Evolutionary conservation across 2,113 vertebrate species (phyloP).

Genomic region (Kryptolebias marmoratus): DNA sequence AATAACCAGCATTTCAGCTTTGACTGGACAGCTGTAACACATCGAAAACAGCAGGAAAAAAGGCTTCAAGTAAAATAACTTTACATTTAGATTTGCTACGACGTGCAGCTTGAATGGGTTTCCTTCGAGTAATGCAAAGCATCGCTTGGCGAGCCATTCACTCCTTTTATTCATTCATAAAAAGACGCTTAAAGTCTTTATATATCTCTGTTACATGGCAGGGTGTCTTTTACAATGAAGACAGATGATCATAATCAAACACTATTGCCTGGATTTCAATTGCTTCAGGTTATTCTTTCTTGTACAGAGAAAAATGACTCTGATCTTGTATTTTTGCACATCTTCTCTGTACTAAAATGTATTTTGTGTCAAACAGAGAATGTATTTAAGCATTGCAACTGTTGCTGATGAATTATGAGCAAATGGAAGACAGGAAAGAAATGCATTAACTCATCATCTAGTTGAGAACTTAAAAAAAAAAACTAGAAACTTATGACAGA

Average conservation of each 20-base stretch:
- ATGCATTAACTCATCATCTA: not conserved
- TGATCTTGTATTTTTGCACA: not conserved
- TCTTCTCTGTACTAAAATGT: not conserved
- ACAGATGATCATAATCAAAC: slow-evolving; percentile 11
- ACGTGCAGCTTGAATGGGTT: slow-evolving; percentile 5
- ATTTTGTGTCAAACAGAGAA: slow-evolving; percentile 1
- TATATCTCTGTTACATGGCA: slow-evolving; percentile 11
- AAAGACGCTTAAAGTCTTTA: slow-evolving; percentile 24
- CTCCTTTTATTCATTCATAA: slow-evolving; percentile 45
- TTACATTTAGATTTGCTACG: not conserved
- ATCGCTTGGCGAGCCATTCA: slow-evolving; percentile 35
- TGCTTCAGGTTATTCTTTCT: not conserved
- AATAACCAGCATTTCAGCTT: not conserved
- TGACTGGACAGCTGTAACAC: not conserved
- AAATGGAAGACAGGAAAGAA: not conserved
- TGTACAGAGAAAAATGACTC: not conserved
- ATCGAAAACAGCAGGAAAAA: not conserved
- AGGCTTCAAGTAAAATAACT: not conserved
- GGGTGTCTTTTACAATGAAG: slow-evolving; percentile 16
- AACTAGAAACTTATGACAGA: not conserved
- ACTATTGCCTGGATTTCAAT: slow-evolving; percentile 10
- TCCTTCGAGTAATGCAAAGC: slow-evolving; percentile 33
- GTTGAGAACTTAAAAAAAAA: not conserved
- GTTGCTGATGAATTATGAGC: not conserved
- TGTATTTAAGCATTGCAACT: not conserved